Percentiles rank a stretch among this genome's conserved stretches.
Evolutionary conservation across 2,888 invertebrate species (phyloP).

Genomic region (Erebia aethiops): DNA sequence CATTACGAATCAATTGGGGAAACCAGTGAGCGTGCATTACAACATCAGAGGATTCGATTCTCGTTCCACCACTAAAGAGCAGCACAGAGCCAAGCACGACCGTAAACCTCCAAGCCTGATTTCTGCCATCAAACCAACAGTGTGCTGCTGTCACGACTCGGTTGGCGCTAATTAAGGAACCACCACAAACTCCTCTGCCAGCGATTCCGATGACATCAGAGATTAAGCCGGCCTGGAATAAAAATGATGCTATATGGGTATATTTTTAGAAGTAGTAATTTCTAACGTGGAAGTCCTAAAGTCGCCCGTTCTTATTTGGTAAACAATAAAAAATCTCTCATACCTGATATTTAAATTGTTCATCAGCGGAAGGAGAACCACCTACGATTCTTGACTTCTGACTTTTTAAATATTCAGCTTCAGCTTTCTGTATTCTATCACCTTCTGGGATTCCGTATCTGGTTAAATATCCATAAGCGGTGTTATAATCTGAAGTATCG

Average conservation of each 20-base stretch:
- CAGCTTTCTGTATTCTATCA: conserved; percentile 51
- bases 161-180: conserved; percentile 49
- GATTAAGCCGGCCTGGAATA: conserved; percentile 52
- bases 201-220: conserved; percentile 45
- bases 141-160: conserved; percentile 63
- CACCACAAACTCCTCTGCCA: conserved; percentile 58
- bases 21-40: conserved; percentile 53
- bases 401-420: conserved; percentile 45
- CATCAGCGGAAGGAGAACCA: conserved; percentile 25
- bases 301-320: too few relatives aligned
- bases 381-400: conserved; percentile 49
- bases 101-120: conserved; percentile 55
- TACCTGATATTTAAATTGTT: conserved; percentile 33
- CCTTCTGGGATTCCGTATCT: conserved; percentile 56
- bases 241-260: not conserved
- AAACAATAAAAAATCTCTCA: not conserved
- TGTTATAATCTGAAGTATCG: conserved; percentile 26
- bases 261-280: too few relatives aligned
- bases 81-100: conserved; percentile 56
- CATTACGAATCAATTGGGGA: conserved; percentile 52
- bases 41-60: conserved; percentile 50
- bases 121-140: conserved; percentile 63
- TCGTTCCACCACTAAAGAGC: conserved; percentile 55
- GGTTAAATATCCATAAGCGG: conserved; percentile 54
- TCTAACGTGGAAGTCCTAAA: too few relatives aligned